phyloP scores from a whole-genome alignment of 2,113 vertebrate species.

The Sprattus sprattus region DNA sequence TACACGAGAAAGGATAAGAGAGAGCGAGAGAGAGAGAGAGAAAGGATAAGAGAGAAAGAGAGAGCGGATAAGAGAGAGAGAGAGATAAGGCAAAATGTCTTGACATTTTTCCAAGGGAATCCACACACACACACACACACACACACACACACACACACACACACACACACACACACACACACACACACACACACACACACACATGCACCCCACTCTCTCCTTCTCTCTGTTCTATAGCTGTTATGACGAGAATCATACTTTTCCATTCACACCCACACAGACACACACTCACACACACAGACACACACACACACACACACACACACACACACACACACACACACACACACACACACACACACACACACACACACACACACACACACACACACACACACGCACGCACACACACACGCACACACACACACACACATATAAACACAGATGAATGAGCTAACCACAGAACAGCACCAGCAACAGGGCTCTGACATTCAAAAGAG shows the following conservation, averaged over 20 bases:
- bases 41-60: background rate
- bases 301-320: no score
- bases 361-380: no score
- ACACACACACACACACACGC: background rate
- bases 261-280: no score
- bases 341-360: no score
- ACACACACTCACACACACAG: no score
- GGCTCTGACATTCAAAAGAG: background rate
- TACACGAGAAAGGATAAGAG: background rate
- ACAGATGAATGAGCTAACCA: background rate
- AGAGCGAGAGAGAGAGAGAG: background rate
- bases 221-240: no score
- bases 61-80: background rate
- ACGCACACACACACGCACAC: background rate
- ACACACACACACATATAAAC: background rate
- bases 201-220: no score
- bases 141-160: background rate
- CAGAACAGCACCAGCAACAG: background rate
- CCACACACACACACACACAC: no score
- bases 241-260: no score
- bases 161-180: background rate
- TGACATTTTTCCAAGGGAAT: no score
- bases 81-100: background rate
- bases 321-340: no score
- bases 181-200: background rate